Evolutionary conservation across 2,888 invertebrate species (phyloP), one percentile per base, ranked within the genome.

Genomic region (Mesorhabditis spiculigera): DNA sequence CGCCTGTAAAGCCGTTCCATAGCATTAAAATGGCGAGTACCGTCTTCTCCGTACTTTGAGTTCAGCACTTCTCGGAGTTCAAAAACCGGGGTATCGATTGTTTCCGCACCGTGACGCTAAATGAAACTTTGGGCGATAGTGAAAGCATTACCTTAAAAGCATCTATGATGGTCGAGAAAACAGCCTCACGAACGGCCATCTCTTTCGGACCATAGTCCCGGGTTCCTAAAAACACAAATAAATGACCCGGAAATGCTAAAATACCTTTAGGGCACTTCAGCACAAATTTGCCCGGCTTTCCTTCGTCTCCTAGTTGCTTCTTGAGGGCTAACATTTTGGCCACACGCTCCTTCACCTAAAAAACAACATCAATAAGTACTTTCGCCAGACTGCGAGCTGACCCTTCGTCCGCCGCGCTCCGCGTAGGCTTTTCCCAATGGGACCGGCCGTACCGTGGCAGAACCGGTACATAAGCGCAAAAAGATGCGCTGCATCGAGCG

Each of bases 21-120:
- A 28, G 28, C 28, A 28, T 28, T 28, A 28, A 28, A 28, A 28
- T 28, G 28, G 28, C 28, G 28, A 28, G 28, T 28, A 50, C 58
- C 58, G 87, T 99, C 98, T 88, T 99, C 98, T 0, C 98, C 98
- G 89, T 99, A 99, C 88, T 99, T 99, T 65, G 96, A 98, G 41
- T 95, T 95, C 67, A 99, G 89, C 8, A 75, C 81, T 45, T 83
- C 82, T 16, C 79, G 74, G n/a, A 84, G 74, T 69, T 85, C 85
- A 70, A 85, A 85, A 16, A 85, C 83, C 0, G 85, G 85, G 5
- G 85, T 85, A 64, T 99, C 98, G 85, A 99, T 95, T 41, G 95
- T 93, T 86, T 94, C 95, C 28, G 95, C 98, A 61, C 98, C 98
- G 85, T 99, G 97, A 76, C 91, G 92, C 86, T 50, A 50, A 50